phyloP scores from a whole-genome alignment of 2,797 vertebrate genomes.

The Myotis findleyi region DNA sequence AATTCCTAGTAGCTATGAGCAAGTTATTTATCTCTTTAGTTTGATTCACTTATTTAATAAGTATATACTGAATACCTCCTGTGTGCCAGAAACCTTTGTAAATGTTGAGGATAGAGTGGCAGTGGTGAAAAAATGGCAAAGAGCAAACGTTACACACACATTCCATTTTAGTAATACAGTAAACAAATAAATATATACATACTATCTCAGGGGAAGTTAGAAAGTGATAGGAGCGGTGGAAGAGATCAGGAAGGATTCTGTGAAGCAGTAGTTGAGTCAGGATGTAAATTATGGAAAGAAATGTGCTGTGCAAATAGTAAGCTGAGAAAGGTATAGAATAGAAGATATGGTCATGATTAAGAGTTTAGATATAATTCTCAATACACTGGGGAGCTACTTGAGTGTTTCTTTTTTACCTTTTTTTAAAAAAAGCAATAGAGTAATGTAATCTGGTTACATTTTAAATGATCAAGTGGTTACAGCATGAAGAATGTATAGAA shows the following conservation, averaged over 20 bases:
- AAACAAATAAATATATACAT: neutral
- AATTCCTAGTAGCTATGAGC: neutral
- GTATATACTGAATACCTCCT: neutral
- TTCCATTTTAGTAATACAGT: neutral
- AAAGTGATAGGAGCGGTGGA: neutral
- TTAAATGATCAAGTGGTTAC: neutral
- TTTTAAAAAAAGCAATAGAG: neutral
- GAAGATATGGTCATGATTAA: neutral
- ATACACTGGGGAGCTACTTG: neutral
- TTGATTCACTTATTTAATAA: neutral
- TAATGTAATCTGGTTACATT: neutral
- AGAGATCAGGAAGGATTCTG: neutral
- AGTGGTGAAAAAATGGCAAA: constrained; percentile 4
- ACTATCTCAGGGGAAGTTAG: neutral
- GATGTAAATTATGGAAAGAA: constrained; percentile 13
- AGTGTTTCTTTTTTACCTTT: neutral
- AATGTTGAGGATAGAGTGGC: neutral
- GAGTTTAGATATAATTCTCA: neutral
- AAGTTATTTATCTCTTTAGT: neutral
- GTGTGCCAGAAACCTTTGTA: neutral
- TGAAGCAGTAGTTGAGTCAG: neutral
- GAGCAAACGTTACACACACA: neutral
- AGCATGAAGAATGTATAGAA: neutral
- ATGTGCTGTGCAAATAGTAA: neutral
- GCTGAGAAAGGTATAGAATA: neutral